Base-by-base conservation (phyloP, 2,888 invertebrate genomes). In the Brenthis daphne region DNA sequence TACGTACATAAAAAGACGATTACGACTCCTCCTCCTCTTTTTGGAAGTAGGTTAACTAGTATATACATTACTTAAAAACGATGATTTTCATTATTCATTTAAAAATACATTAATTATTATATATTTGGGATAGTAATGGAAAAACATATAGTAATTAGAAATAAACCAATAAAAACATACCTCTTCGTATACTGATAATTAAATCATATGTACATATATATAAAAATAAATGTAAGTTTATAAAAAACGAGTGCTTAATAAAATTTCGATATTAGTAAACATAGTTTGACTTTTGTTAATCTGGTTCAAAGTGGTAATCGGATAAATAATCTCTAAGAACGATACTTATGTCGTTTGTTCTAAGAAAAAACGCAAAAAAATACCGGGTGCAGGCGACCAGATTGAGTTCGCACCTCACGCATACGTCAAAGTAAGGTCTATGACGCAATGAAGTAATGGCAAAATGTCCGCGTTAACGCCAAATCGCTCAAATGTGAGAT, bases 401-500 rank as follows among this genome's bases (percentile, higher is more conserved):
- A 75, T 75, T 74, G 73, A 66, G 74, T 76, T 76, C 75, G 73
- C 76, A 77, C 76, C 75, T 78, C 75, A 67, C 67, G 68, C 76
- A 73, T 77, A 74, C 79, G 79, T 79, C 79, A 78, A 76, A 78
- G 71, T 74, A 55, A 65, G 61, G 48, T 61, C 68, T 76, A 70
- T 79, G 79, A 79, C 79, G 79, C 67, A 76, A 78, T 72, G 54
- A 57, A 65, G 53, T 56, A 24, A 50, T 47, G 55, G 54, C 64
- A 58, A 60, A 47, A 37, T 67, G 64, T 72, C 69, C 67, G 65
- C 61, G 58, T 66, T 70, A 64, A 67, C 71, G 70, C 69, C 57
- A 66, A 61, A 69, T 66, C 53, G 58, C 64, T 64, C 67, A 64
- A 70, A 72, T 65, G 65, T 69, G 71, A 71, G 67, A 67, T 70